A percentile compares a stretch with the other conserved stretches of the same genome.
Conservation (phyloP, 2,888 invertebrate species). For the Poecilobothrus nobilitatus region DNA sequence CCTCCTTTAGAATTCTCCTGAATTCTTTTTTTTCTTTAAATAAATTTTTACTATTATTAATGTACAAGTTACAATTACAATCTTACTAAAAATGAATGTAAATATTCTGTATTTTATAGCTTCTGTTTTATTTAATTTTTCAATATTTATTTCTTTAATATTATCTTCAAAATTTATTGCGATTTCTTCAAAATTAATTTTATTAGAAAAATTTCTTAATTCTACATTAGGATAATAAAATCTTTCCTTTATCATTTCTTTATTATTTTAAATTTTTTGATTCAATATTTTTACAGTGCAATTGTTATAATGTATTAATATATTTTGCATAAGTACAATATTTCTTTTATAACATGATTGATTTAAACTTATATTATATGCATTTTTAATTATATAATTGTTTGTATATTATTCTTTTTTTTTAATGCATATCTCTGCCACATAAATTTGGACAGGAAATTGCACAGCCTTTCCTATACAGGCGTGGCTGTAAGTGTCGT, state of each 20-base stretch:
- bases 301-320: constrained; percentile 16
- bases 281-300: constrained; percentile 16
- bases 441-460: too few species aligned
- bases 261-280: constrained; percentile 13
- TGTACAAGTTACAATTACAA: not conserved
- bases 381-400: constrained; percentile 16
- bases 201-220: constrained; percentile 2
- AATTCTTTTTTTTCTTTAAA: not conserved
- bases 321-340: constrained; percentile 12
- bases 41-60: not conserved
- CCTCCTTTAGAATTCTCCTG: constrained; percentile 7
- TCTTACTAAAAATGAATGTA: not conserved
- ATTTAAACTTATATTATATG: constrained; percentile 9
- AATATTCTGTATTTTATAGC: too few species aligned
- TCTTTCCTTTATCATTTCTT: constrained; percentile 13
- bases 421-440: too few species aligned
- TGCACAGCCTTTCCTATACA: not conserved
- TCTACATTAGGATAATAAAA: constrained; percentile 20
- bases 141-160: not conserved
- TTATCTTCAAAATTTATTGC: not conserved
- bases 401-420: not conserved
- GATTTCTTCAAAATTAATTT: not conserved
- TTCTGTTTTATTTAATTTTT: not conserved
- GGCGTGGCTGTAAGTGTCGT: not conserved
- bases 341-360: constrained; percentile 17